A percentile compares a stretch with the other conserved stretches of the same genome.
Conservation (phyloP, 2,797 vertebrate genomes). For the Semaprochilodus insignis region DNA sequence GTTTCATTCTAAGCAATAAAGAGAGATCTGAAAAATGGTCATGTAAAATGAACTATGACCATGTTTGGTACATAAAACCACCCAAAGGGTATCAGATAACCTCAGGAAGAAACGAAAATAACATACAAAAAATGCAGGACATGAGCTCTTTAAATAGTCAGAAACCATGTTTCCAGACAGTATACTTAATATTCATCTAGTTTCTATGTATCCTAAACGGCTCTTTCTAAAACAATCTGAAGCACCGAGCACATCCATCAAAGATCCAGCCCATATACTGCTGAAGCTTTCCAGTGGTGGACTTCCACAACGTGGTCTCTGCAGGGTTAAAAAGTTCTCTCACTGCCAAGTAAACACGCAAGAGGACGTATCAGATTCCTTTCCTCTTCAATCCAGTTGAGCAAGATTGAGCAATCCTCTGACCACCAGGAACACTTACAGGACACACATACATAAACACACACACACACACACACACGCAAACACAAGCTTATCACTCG, state of each 20-base stretch:
- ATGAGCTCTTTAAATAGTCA: no score
- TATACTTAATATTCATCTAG: background rate
- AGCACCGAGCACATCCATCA: background rate
- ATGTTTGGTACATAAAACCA: no score
- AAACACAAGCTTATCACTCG: slow-evolving; percentile 62
- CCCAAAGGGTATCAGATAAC: no score
- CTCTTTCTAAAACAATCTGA: background rate
- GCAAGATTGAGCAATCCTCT: slow-evolving; percentile 66
- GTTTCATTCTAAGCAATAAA: no score
- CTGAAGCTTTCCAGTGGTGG: slow-evolving; percentile 5
- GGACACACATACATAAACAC: slow-evolving; percentile 32
- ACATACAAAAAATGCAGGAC: no score
- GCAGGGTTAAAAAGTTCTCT: slow-evolving; percentile 12
- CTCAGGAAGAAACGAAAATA: no score
- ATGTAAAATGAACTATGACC: no score
- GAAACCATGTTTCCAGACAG: background rate
- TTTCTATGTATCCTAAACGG: background rate
- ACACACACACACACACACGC: slow-evolving; percentile 16
- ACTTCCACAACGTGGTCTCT: slow-evolving; percentile 8
- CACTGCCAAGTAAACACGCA: slow-evolving; percentile 31
- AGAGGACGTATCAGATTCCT: slow-evolving; percentile 51
- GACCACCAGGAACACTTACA: slow-evolving; percentile 62
- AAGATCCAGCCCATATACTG: background rate
- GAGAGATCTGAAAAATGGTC: no score
- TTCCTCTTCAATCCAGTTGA: slow-evolving; percentile 51